Evolutionary conservation across 2,888 invertebrate species (phyloP).

Genomic region (Gonocerus acuteangulatus): DNA sequence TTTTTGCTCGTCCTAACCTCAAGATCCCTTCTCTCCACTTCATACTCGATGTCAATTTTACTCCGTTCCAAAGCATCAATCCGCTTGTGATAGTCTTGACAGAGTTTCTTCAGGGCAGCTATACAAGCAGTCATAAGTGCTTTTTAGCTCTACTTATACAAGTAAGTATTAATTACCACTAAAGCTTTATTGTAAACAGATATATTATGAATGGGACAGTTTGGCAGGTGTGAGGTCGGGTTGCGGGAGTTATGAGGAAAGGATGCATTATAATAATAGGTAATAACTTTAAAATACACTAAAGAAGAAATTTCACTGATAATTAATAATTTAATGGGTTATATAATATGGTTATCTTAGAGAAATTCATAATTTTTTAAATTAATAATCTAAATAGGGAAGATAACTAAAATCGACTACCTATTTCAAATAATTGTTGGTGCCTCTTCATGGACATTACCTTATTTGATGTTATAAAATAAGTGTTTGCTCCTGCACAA

Average conservation of each 20-base stretch:
- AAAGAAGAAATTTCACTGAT: no score
- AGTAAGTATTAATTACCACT: constrained; percentile 2
- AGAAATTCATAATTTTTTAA: no score
- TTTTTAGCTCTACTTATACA: constrained; percentile 37
- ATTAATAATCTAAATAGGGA: no score
- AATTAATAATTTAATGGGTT: no score
- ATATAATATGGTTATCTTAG: no score
- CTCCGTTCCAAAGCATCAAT: constrained; percentile 75
- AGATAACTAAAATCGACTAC: no score
- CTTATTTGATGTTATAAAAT: no score
- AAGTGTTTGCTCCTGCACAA: no score
- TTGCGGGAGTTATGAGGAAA: background rate
- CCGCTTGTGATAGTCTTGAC: constrained; percentile 74
- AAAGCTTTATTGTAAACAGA: constrained; percentile 25
- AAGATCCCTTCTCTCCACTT: constrained; percentile 89
- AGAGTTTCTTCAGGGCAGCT: constrained; percentile 61
- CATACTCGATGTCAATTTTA: constrained; percentile 97
- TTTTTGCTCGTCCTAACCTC: constrained; percentile 58
- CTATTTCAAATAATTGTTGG: no score
- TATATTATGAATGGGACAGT: background rate
- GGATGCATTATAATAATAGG: background rate
- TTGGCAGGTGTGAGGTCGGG: background rate
- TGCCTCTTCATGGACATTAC: no score
- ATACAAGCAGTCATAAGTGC: constrained; percentile 42
- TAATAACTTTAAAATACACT: background rate